Base-by-base conservation (phyloP, 2,888 invertebrate genomes). In the Clitarchus hookeri region DNA sequence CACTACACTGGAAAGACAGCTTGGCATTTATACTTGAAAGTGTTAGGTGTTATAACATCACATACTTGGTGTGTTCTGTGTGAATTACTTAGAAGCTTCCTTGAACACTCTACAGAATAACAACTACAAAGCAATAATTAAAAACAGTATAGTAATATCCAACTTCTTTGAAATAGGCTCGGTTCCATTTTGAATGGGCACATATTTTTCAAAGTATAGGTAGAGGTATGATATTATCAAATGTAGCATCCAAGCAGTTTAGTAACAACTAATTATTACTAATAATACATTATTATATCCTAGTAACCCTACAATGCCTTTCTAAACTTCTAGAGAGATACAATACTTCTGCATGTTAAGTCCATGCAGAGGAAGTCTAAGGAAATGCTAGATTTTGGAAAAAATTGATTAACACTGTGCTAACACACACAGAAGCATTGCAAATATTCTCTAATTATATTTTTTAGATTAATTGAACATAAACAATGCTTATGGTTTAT, bases 291-390 rank as follows among this genome's bases (percentile, higher is more conserved):
- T 65, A 65, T 65, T 11, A 48, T 48, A 11, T n/a, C n/a, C n/a
- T 65, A 65, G 16, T 65, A 9, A 65, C n/a, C 65, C 8, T 23
- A 65, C 65, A 65, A 65, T 65, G 16, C 2, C 3, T 23, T 65
- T 65, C 65, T 65, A 65, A 23, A 19, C 6, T n/a, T 23, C 8
- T 65, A 23, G 19, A 65, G 65, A 16, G 16, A 53, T 53, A 53
- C 53, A 23, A 65, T 65, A n/a, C n/a, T 23, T 65, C n/a, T 65
- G 65, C 65, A 65, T 53, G 53, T n/a, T n/a, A 65, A n/a, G 16
- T 65, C 65, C 65, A 65, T 65, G 65, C 65, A 65, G 65, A 65
- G 16, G n/a, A 65, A 65, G 19, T 65, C 65, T 65, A 65, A 65
- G 65, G 8, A n/a, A 65, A 65, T 65, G 8, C 65, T n/a, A 65